phyloP scores from a whole-genome alignment of 2,888 invertebrate species.

The Trisateles emortualis region DNA sequence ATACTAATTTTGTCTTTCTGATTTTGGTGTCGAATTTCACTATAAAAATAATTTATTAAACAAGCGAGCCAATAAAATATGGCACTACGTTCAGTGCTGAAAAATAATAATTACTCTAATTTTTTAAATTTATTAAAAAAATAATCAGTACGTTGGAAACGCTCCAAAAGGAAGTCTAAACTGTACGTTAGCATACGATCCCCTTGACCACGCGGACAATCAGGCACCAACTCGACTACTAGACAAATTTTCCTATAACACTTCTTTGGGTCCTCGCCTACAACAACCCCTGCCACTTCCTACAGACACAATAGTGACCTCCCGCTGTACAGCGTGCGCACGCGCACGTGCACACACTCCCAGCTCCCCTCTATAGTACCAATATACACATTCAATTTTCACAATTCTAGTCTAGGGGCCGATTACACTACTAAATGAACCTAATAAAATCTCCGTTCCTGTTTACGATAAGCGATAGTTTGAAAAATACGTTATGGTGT shows the following conservation, averaged over 20 bases:
- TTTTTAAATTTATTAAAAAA: constrained; percentile 73
- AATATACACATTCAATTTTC: constrained; percentile 49
- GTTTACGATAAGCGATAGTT: constrained; percentile 60
- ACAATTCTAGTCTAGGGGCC: constrained; percentile 58
- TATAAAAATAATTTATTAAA: constrained; percentile 74
- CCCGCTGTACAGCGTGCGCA: constrained; percentile 33
- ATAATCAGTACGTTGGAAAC: constrained; percentile 85
- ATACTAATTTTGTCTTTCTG: constrained; percentile 71
- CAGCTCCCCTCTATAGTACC: constrained; percentile 44
- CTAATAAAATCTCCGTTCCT: constrained; percentile 60
- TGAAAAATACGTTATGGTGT: constrained; percentile 59
- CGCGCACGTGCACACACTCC: constrained; percentile 17
- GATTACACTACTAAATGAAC: constrained; percentile 64
- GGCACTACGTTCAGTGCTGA: constrained; percentile 84
- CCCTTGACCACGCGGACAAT: constrained; percentile 64
- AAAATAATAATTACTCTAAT: constrained; percentile 76
- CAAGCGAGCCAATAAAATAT: constrained; percentile 82
- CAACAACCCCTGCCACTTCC: constrained; percentile 31
- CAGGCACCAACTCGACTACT: constrained; percentile 85
- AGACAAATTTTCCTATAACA: constrained; percentile 75
- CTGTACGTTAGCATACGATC: constrained; percentile 62
- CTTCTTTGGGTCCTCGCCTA: constrained; percentile 67
- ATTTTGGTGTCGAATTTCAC: constrained; percentile 85
- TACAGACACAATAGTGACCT: constrained; percentile 27
- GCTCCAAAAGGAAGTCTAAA: constrained; percentile 71